Evolutionary conservation across 2,888 invertebrate species (phyloP), one percentile per base, ranked within the genome.

Genomic region (Mimumesa dahlbomi): DNA sequence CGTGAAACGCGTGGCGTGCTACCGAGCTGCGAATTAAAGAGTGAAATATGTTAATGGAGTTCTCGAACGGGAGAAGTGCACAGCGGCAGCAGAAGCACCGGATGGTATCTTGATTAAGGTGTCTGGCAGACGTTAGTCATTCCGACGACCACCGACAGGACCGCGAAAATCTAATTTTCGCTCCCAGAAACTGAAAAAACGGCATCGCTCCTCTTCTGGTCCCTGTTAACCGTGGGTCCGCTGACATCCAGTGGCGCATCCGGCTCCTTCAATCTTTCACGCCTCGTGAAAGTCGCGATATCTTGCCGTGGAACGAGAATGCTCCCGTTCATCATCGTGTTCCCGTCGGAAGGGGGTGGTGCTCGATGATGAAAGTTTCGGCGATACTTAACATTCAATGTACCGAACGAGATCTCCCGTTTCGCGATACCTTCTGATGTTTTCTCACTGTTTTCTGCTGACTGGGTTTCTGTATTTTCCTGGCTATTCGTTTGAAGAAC

Each of bases 41-140:
- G 79, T 85, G 83, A 84, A 85, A 85, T 85, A 85, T 85, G 85
- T 85, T 85, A 85, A 85, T 85, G 85, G 85, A 83, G 82, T 83
- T 80, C 69, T 53, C 66, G 53, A 62, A 57, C 48, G 53, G 64
- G 62, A 53, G 56, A 65, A 58, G 68, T 58, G 46, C 43, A 40
- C 1, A 29, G 53, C 57, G 19, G 13, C 43, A 40, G 43, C 46
- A 54, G 57, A 40, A 73, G 38, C 56, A 42, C 53, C 57, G 81
- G 83, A 82, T 85, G 82, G 77, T 83, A 84, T 84, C 84, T 82
- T 84, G 84, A 85, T 85, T 84, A 82, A 85, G 85, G 84, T 84
- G 84, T 85, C 84, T 84, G 81, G 81, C 77, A 77, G 72, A 77
- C 80, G 82, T 81, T 73, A 78, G 67, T 82, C 79, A 79, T 77